Conservation (phyloP, 2,113 vertebrate species). For the Piaya cayana region DNA sequence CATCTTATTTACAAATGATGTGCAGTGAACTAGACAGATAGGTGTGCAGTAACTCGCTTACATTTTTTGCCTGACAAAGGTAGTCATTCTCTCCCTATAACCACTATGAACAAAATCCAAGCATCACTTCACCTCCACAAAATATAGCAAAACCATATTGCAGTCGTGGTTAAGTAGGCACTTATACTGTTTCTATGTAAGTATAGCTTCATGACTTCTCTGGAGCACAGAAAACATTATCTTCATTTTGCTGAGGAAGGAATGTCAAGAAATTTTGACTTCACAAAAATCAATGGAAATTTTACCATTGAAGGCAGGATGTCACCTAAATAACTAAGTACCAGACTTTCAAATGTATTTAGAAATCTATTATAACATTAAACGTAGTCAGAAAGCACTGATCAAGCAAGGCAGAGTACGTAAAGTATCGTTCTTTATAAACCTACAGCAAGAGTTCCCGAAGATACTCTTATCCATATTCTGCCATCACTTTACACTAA, state of each 20-base stretch:
- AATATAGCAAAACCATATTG: not conserved
- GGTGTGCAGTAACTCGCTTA: not conserved
- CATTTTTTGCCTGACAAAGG: not conserved
- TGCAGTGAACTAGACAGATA: not conserved
- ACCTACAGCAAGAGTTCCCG: not conserved
- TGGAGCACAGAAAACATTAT: not conserved
- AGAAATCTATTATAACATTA: not conserved
- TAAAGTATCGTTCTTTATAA: not conserved
- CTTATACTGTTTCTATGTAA: not conserved
- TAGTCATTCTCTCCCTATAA: not conserved
- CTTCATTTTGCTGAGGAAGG: conserved; percentile 1
- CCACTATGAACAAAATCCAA: not conserved
- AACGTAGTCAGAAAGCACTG: conserved; percentile 19
- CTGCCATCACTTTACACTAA: not conserved
- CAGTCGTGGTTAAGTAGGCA: not conserved
- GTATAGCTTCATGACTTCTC: not conserved
- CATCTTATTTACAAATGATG: not conserved
- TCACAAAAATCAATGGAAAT: conserved; percentile 15
- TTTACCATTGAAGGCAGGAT: not conserved
- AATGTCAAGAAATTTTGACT: not conserved
- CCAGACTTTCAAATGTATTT: not conserved
- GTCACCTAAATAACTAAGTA: not conserved
- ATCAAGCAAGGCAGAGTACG: not conserved
- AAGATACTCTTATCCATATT: not conserved
- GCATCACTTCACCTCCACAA: not conserved